Evolutionary conservation across 2,888 invertebrate genomes (phyloP), one percentile per base, ranked within the genome.

Genomic region (Folsomia candida): DNA sequence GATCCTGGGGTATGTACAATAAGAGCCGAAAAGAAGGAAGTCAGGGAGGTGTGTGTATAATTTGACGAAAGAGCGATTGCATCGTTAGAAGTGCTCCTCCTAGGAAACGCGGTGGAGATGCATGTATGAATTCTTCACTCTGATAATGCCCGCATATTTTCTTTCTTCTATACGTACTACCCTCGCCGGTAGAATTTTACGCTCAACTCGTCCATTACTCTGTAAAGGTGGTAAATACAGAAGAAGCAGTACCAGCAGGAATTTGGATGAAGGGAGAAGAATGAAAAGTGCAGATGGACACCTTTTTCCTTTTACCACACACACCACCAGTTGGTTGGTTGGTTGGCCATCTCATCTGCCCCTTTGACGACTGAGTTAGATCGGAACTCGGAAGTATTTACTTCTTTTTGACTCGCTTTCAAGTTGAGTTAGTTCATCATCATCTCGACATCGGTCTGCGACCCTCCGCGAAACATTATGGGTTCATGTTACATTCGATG

Each of bases 241-340:
- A 3, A 54, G 26, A 27, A 51, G n/a, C 9, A 47, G 29, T 63
- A 29, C 20, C 51, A 29, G 29, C 27, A 11, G 54, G 59, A 25
- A 70, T 62, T 24, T 60, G 67, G 60, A 47, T 57, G 57, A 57
- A 57, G 22, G 22, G 57, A 37, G 37, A 58, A 66, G 26, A 62
- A 68, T 20, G 62, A 54, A 66, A 72, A 69, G 72, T 69, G 65
- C 67, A 72, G 69, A 72, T 69, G 69, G 64, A 65, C 69, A 64
- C 28, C 37, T 37, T 37, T 37, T 37, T 14, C 14, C 14, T 14
- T 37, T 37, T 37, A 37, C 6, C 37, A 51, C 11, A 28, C 20
- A 27, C 24, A 14, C 54, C 57, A 25, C 37, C 37, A 37, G 37
- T 37, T 37, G 37, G 37, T 37, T 37, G 37, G 4, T 37, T 37